These are phyloP conservation scores for Dynastes tityus DNA, from an alignment of 2,888 invertebrate genomes.

Conservation along the genomic window DNA sequence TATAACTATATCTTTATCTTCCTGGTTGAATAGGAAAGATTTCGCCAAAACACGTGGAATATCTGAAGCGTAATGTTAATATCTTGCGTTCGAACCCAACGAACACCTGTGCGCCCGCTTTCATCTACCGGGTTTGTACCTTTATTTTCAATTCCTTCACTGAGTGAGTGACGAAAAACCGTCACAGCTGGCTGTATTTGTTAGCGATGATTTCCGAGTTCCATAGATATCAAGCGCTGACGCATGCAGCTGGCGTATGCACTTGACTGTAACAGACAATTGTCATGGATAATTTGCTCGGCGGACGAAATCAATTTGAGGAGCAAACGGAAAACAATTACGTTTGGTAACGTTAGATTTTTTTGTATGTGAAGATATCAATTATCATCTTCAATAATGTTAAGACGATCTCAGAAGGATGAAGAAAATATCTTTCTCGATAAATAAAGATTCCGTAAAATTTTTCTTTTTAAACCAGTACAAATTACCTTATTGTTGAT, in stretches of 20 bases:
- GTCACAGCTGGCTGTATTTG: conserved; percentile 11
- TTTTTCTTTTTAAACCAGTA: no score
- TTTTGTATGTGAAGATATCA: neutral
- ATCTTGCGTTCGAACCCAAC: neutral
- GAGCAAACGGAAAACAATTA: conserved; percentile 6
- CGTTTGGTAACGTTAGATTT: conserved; percentile 5
- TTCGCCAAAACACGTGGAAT: conserved; percentile 13
- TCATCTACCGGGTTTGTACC: neutral
- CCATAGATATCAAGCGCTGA: conserved; percentile 5
- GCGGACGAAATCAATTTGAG: conserved; percentile 7
- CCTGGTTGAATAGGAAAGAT: conserved; percentile 22
- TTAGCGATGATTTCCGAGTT: conserved; percentile 33
- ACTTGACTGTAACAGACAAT: conserved; percentile 37
- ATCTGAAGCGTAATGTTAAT: conserved; percentile 15
- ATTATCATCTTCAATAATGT: neutral
- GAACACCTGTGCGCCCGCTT: conserved; percentile 10
- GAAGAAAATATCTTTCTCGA: no score
- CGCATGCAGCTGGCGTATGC: conserved; percentile 30
- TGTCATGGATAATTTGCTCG: conserved; percentile 29
- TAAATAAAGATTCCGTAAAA: no score
- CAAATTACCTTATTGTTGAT: no score
- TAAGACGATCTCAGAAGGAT: no score
- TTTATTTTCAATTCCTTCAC: neutral
- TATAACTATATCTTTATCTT: conserved; percentile 29
- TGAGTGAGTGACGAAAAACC: neutral